phyloP scores from a whole-genome alignment of 2,888 invertebrate genomes.

The Cephus spinipes region DNA sequence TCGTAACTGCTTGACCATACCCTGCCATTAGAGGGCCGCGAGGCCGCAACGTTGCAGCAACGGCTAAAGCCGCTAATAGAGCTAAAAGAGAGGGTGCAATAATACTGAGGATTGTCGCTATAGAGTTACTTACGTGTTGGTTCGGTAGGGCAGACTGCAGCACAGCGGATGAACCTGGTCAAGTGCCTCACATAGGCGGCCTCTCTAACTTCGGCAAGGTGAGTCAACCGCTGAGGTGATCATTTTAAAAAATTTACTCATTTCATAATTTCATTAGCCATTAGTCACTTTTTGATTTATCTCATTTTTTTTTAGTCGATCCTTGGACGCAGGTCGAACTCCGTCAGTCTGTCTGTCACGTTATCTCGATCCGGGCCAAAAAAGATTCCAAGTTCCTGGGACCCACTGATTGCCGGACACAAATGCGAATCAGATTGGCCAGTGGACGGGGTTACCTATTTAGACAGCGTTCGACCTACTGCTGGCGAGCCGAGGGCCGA shows the following conservation, averaged over 20 bases:
- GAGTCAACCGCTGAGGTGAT: slow-evolving; percentile 41
- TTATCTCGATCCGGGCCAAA: neutral
- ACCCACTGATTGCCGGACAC: neutral
- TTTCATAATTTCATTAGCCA: neutral
- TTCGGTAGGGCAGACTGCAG: slow-evolving; percentile 75
- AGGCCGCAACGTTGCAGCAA: neutral
- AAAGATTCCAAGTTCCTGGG: neutral
- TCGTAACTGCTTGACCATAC: neutral
- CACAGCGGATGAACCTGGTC: slow-evolving; percentile 73
- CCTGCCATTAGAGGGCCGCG: neutral
- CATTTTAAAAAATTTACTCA: neutral
- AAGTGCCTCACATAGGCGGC: slow-evolving; percentile 72
- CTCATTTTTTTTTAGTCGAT: neutral
- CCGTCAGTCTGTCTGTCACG: neutral
- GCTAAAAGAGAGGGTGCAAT: slow-evolving; percentile 24
- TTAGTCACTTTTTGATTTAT: neutral
- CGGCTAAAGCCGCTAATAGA: neutral
- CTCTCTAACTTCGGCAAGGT: slow-evolving; percentile 75
- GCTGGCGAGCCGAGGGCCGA: neutral
- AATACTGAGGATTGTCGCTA: slow-evolving; percentile 51
- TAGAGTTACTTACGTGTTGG: slow-evolving; percentile 64
- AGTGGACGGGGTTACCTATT: neutral
- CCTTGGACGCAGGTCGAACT: neutral
- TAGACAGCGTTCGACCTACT: neutral
- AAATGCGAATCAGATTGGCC: neutral